Evolutionary conservation across 2,113 vertebrate species (phyloP), one percentile per base, ranked within the genome.

Genomic region (Rhombomys opimus): DNA sequence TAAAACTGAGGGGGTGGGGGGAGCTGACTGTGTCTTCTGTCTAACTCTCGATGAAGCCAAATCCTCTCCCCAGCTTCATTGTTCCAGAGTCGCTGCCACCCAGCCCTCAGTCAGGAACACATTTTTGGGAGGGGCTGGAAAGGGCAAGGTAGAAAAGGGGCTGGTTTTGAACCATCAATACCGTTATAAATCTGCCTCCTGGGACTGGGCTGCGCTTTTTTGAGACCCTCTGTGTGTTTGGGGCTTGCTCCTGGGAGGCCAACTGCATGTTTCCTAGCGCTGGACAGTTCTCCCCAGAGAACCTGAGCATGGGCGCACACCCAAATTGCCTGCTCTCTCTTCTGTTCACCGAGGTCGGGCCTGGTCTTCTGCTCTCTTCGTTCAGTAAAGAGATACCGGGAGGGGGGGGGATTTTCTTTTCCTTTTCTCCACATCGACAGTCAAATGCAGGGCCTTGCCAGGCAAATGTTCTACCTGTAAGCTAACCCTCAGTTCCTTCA

Each of bases 161-260:
- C 93, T 68, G n/a, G 59, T 46, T 90, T 93, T 90, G 95, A 95
- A 96, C 96, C 95, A 94, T 93, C 96, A 95, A 92, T 87, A 50
- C 92, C 93, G 80, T 95, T 94, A 95, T 92, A 81, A 93, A 72
- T 95, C 95, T 95, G 92, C 96, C 97, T 89, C 93, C 90, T 54
- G 35, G 90, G 84, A 84, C 75, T 70, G 25, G 87, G 81, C 89
- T 93, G 90, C 30, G 20, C 94, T 68, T 90, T 90, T 85, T 41
- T 8, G 35, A 89, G 93, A 54, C 57, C 67, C 73, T 57, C 46
- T 17, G 70, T 93, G 68, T 91, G 23, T 91, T 91, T 87, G 23
- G 75, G 57, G 32, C 41, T 41, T 41, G 76, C 10, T 87, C 27
- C 30, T 82, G 25, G 22, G 54, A 82, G 81, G 73, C 86, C 54